Percentiles rank a stretch among this genome's conserved stretches.
phyloP scores from a whole-genome alignment of 2,797 vertebrate genomes.

The Schizothorax lantsangensis region DNA sequence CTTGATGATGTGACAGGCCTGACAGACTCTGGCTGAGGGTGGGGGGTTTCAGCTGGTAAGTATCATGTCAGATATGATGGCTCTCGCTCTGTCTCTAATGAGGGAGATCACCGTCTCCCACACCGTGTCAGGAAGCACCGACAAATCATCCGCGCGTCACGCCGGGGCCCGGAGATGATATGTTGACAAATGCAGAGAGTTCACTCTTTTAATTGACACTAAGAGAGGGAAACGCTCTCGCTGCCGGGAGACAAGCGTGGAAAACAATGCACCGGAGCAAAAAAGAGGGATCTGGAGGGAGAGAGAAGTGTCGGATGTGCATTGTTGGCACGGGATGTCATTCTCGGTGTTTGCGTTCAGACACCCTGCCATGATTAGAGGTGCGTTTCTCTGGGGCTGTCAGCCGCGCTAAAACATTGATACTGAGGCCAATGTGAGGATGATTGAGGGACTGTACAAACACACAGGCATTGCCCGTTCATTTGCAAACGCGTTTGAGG shows the following conservation, averaged over 20 bases:
- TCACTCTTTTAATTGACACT: slow-evolving; percentile 99
- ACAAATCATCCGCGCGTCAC: slow-evolving; percentile 93
- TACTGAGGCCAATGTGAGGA: slow-evolving; percentile 63
- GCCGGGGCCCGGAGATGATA: slow-evolving; percentile 87
- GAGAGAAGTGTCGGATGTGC: slow-evolving; percentile 68
- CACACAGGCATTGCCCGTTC: slow-evolving; percentile 68
- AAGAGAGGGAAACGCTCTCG: slow-evolving; percentile 87
- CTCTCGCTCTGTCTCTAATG: slow-evolving; percentile 89
- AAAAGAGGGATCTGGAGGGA: slow-evolving; percentile 46
- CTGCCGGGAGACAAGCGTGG: slow-evolving; percentile 76
- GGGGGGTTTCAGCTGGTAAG: slow-evolving; percentile 90
- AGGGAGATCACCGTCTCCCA: slow-evolving; percentile 88
- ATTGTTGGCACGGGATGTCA: slow-evolving; percentile 76
- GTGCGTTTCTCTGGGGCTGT: slow-evolving; percentile 72
- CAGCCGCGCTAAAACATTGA: slow-evolving; percentile 62
- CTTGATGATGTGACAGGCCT: slow-evolving; percentile 83
- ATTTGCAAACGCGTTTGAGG: slow-evolving; percentile 70
- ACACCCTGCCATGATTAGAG: slow-evolving; percentile 72
- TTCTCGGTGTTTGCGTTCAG: slow-evolving; percentile 62
- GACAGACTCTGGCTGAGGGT: slow-evolving; percentile 78
- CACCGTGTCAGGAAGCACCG: slow-evolving; percentile 87
- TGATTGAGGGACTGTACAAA: slow-evolving; percentile 72
- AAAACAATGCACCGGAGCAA: slow-evolving; percentile 69
- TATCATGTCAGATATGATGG: slow-evolving; percentile 87
- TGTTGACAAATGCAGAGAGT: slow-evolving; percentile 99